These are phyloP conservation scores for Pholis gunnellus DNA, from an alignment of 2,113 vertebrate genomes.

Conservation along the genomic window DNA sequence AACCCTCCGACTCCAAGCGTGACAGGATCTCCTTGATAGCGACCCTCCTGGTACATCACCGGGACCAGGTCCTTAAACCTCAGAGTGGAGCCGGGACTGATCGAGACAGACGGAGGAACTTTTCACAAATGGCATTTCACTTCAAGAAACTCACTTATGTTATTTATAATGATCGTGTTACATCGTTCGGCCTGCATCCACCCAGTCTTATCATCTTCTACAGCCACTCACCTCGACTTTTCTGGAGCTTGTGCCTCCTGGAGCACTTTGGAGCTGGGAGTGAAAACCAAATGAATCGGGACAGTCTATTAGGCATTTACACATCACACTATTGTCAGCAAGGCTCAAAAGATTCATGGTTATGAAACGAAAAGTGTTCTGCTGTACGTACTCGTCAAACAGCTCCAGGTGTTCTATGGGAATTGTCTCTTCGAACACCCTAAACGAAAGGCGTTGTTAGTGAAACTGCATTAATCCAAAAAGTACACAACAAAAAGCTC, in stretches of 20 bases:
- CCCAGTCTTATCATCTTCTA: background rate
- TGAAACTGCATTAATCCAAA: background rate
- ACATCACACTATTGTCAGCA: background rate
- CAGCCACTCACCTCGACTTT: conserved; percentile 70
- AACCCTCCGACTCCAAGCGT: conserved; percentile 87
- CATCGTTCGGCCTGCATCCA: background rate
- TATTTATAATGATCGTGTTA: background rate
- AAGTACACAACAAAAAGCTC: conserved; percentile 1
- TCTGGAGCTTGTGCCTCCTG: conserved; percentile 69
- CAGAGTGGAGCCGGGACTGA: conserved; percentile 64
- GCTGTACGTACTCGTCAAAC: conserved; percentile 82
- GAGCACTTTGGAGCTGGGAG: conserved; percentile 77
- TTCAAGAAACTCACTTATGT: background rate
- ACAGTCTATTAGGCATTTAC: background rate
- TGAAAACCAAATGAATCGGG: background rate
- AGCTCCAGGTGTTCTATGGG: conserved; percentile 85
- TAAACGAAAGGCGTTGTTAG: conserved; percentile 42
- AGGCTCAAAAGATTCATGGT: background rate
- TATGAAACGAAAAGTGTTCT: background rate
- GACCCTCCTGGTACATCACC: conserved; percentile 85
- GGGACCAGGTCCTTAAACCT: conserved; percentile 83
- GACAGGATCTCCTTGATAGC: conserved; percentile 80
- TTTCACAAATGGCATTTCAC: background rate
- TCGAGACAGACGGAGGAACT: background rate
- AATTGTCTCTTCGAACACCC: conserved; percentile 87